phyloP scores from a whole-genome alignment of 2,797 vertebrate genomes.

The Falco biarmicus region DNA sequence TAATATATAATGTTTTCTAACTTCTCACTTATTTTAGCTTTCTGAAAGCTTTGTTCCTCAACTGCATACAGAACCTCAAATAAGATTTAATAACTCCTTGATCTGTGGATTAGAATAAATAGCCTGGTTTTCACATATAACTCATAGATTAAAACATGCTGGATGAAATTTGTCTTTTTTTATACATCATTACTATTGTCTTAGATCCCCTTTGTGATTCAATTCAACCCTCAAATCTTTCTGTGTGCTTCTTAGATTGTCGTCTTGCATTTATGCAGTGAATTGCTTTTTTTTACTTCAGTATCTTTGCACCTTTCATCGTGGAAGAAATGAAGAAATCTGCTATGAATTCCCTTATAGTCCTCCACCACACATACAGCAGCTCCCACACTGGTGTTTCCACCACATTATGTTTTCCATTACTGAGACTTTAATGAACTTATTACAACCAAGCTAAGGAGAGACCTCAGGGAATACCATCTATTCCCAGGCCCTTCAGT shows the following conservation, averaged over 20 bases:
- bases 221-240: not conserved
- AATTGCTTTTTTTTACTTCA: not conserved
- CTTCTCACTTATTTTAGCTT: not conserved
- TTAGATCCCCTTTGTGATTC: not conserved
- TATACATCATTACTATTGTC: not conserved
- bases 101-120: not conserved
- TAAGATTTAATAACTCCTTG: not conserved
- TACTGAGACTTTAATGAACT: not conserved
- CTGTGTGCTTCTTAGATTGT: not conserved
- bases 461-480: not conserved
- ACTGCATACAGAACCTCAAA: not conserved
- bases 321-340: not conserved
- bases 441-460: not conserved
- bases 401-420: not conserved
- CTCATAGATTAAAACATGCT: not conserved
- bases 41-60: not conserved
- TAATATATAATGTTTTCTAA: not conserved
- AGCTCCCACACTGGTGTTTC: not conserved
- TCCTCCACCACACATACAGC: not conserved
- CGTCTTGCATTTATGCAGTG: not conserved
- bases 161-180: not conserved
- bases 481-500: not conserved
- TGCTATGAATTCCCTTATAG: not conserved
- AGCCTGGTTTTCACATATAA: not conserved
- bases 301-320: not conserved